Evolutionary conservation across 2,888 invertebrate species (phyloP), one percentile per base, ranked within the genome.

Genomic region (Epistrophe grossulariae): DNA sequence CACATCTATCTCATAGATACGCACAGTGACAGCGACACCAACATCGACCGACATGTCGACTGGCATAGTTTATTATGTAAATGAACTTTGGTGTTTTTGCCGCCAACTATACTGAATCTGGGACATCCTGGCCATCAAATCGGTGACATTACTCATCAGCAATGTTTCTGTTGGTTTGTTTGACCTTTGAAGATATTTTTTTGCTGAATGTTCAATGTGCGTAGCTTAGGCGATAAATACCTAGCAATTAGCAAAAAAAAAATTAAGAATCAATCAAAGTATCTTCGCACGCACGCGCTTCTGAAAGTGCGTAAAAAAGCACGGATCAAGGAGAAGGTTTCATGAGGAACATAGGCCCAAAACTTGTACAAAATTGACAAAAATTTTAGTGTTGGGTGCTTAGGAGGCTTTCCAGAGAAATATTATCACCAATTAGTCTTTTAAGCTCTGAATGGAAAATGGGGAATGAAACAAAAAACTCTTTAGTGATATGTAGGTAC

Each of bases 41-140:
- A 8, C 52, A 71, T 15, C 68, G 52, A 70, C 52, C 55, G 38
- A 50, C 48, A 50, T 50, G 35, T 50, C 28, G 68, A 68, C 52
- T 62, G 55, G 8, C 70, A 55, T 40, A 70, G 57, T 79, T 84
- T 79, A 52, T 84, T 84, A 84, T 84, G 76, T 68, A 80, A 84
- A 84, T 84, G 71, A 62, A 50, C 45, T 64, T 45, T 55, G 76
- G 9, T 35, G 35, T 35, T 45, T 60, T 57, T 57, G 60, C 70
- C 40, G 55, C 55, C 70, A 71, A 50, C 70, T 74, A n/a, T n/a
- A 45, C 70, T 79, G 66, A 73, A 88, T 80, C 84, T 88, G 84
- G 88, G 84, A 88, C 88, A 88, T 88, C 88, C 88, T 88, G 84
- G 88, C 88, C 88, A 78, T 88, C 88, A 88, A 88, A 88, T 40